Evolutionary conservation across 2,888 invertebrate species (phyloP), one percentile per base, ranked within the genome.

Genomic region (Belgica antarctica): DNA sequence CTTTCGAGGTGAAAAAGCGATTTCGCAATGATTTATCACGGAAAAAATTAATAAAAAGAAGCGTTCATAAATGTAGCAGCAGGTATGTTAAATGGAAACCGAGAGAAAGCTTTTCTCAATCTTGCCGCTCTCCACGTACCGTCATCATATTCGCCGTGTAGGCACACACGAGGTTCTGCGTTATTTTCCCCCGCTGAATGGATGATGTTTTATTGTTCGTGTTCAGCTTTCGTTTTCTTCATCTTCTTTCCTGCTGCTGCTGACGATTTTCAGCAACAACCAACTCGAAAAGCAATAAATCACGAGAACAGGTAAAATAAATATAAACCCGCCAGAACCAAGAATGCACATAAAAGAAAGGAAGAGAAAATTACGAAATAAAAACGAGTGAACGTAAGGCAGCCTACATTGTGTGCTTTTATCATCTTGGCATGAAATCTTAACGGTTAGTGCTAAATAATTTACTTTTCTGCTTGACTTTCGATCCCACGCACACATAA

Each of bases 21-120:
- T 62, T 25, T 62, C 19, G 17, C 10, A 52, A 57, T 68, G 68
- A 68, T 68, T 68, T 68, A 68, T 68, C 27, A 68, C 68, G 28
- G 2, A 17, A 28, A 41, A 68, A 68, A 68, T 68, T 68, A 68
- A 65, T 68, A 57, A 68, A 5, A 24, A 12, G 68, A 34, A 34
- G 28, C 57, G 17, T 68, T 68, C 52, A 68, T 68, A 68, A 68
- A 68, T 68, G 25, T 15, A 68, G 22, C 68, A 68, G 68, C 68
- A 57, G 68, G 68, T 68, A 68, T 57, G 57, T 68, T 68, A 68
- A 68, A 68, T 57, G 68, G n/a, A n/a, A 68, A 34, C 24, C 8
- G 19, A 22, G 12, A 27, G 25, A 59, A 59, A 2, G 19, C 27
- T 59, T n/a, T n/a, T n/a, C 22, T n/a, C 8, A 22, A 22, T 52